phyloP scores from a whole-genome alignment of 2,797 vertebrate species.

The Betta splendens region DNA sequence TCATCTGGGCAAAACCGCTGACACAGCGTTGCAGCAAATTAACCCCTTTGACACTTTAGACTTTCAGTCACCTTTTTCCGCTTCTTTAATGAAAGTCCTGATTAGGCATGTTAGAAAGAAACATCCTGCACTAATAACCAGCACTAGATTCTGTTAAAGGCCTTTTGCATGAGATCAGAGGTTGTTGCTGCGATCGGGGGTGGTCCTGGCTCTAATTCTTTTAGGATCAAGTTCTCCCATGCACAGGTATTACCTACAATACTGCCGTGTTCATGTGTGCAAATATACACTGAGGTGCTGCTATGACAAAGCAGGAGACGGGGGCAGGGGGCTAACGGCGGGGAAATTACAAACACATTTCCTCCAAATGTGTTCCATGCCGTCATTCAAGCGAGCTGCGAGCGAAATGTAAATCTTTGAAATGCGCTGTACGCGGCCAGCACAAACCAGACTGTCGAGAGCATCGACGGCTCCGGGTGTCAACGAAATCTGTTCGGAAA shows the following conservation, averaged over 20 bases:
- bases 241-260: constrained; percentile 48
- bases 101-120: constrained; percentile 13
- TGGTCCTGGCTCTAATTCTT: constrained; percentile 38
- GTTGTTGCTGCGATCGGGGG: constrained; percentile 29
- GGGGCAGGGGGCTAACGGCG: constrained; percentile 25
- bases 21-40: constrained; percentile 30
- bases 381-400: constrained; percentile 63
- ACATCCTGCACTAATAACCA: background rate
- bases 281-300: constrained; percentile 54
- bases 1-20: constrained; percentile 27
- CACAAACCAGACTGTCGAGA: constrained; percentile 49
- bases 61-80: constrained; percentile 35
- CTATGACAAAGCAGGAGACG: constrained; percentile 18
- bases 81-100: constrained; percentile 38
- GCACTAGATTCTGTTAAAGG: constrained; percentile 22
- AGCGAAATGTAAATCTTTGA: constrained; percentile 57
- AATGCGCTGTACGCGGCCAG: constrained; percentile 58
- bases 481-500: constrained; percentile 38
- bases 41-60: constrained; percentile 37
- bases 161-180: constrained; percentile 38
- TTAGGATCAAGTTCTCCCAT: constrained; percentile 27
- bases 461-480: constrained; percentile 58
- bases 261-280: constrained; percentile 54
- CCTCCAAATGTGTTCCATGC: constrained; percentile 69
- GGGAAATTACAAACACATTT: constrained; percentile 74